Evolutionary conservation across 1,140 invertebrate genomes (phyloP).

Genomic region (Anoplophora glabripennis): DNA sequence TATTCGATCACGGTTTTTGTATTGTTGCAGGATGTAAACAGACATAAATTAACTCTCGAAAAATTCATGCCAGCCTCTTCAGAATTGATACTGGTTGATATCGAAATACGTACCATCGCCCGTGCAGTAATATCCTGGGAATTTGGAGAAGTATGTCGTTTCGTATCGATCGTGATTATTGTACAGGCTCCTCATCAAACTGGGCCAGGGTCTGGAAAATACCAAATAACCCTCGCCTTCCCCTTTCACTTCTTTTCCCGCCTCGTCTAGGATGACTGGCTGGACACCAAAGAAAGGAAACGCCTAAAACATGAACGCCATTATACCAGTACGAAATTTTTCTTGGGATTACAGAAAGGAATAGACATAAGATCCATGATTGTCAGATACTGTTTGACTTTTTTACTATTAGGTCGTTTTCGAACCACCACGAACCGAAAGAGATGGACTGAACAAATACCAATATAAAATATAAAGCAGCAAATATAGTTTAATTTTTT

Average conservation of each 20-base stretch:
- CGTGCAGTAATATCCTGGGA: slow-evolving; percentile 94
- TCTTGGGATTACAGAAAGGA: neutral
- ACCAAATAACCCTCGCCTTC: slow-evolving; percentile 92
- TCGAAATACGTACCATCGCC: slow-evolving; percentile 78
- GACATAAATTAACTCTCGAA: no score
- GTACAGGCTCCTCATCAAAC: slow-evolving; percentile 93
- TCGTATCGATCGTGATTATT: slow-evolving; percentile 92
- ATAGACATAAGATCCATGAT: no score
- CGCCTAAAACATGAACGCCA: slow-evolving; percentile 62
- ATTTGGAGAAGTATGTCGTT: slow-evolving; percentile 92
- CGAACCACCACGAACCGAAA: no score
- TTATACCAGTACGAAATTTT: neutral
- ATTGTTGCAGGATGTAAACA: no score
- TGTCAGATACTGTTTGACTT: neutral
- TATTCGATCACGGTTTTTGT: no score
- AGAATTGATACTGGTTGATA: no score
- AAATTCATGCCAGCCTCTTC: no score
- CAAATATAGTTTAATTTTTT: no score
- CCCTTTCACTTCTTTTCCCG: slow-evolving; percentile 82
- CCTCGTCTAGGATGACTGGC: slow-evolving; percentile 83
- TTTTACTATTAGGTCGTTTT: no score
- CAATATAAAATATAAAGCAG: no score
- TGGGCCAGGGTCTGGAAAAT: slow-evolving; percentile 92
- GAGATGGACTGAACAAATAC: no score
- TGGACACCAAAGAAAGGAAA: slow-evolving; percentile 97